These are phyloP conservation scores for Microchirus variegatus DNA, from an alignment of 2,797 vertebrate species.

Conservation along the genomic window DNA sequence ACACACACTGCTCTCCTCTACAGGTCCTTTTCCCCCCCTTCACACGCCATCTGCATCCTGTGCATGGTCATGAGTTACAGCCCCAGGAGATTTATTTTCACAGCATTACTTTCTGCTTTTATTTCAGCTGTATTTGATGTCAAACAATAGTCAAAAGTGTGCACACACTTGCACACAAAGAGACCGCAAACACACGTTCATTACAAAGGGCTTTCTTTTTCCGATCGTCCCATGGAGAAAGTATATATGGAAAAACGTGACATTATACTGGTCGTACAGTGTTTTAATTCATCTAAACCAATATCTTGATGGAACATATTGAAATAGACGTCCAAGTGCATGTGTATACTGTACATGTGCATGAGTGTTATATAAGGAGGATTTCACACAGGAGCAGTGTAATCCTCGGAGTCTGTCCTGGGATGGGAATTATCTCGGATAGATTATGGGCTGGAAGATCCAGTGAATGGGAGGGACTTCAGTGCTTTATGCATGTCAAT, in stretches of 20 bases:
- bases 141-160: slow-evolving; percentile 52
- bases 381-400: slow-evolving; percentile 47
- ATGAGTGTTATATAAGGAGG: slow-evolving; percentile 60
- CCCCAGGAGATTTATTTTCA: slow-evolving; percentile 65
- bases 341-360: slow-evolving; percentile 16
- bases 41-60: slow-evolving; percentile 70
- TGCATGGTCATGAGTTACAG: slow-evolving; percentile 53
- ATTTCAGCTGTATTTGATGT: slow-evolving; percentile 66
- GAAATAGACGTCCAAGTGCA: not conserved
- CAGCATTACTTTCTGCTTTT: slow-evolving; percentile 58
- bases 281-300: not conserved
- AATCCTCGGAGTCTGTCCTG: slow-evolving; percentile 60
- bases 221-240: not conserved
- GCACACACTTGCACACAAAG: slow-evolving; percentile 12
- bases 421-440: slow-evolving; percentile 52
- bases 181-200: slow-evolving; percentile 14
- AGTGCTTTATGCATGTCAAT: not conserved
- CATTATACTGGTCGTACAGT: not conserved
- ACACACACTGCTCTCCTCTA: slow-evolving; percentile 14
- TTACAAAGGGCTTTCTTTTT: not conserved
- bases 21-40: not conserved
- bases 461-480: slow-evolving; percentile 23
- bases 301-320: not conserved
- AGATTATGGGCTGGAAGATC: slow-evolving; percentile 23
- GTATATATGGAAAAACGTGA: not conserved